phyloP scores from a whole-genome alignment of 1,140 invertebrate genomes.

The Aphis craccivora region DNA sequence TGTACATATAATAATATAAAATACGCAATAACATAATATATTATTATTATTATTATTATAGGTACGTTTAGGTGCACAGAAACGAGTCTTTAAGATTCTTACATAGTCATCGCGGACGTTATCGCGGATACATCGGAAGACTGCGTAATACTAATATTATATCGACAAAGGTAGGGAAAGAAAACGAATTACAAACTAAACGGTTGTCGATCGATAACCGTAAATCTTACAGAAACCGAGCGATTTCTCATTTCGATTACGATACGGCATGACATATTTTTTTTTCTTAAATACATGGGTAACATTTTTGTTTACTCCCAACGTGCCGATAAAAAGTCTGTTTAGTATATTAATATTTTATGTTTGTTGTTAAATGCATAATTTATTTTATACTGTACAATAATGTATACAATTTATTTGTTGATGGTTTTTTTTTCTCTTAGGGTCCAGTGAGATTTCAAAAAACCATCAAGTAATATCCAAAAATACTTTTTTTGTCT shows the following conservation, averaged over 20 bases:
- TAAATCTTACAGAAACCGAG: neutral
- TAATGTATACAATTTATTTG: neutral
- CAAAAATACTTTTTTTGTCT: neutral
- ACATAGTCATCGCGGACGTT: slow-evolving; percentile 33
- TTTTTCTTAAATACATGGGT: neutral
- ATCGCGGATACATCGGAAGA: neutral
- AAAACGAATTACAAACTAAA: slow-evolving; percentile 12
- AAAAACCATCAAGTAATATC: neutral
- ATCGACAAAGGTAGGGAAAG: neutral
- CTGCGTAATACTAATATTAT: neutral
- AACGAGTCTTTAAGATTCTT: slow-evolving; percentile 15
- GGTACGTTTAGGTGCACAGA: neutral
- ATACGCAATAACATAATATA: neutral
- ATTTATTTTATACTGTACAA: neutral
- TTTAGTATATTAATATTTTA: neutral
- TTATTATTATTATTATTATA: neutral
- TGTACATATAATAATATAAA: neutral
- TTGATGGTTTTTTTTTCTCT: neutral
- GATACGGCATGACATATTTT: neutral
- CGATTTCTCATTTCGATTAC: slow-evolving; percentile 39
- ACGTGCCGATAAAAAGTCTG: neutral
- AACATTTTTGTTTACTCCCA: neutral
- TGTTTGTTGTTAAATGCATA: no score
- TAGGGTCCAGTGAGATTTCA: neutral
- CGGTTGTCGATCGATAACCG: slow-evolving; percentile 25